Evolutionary conservation across 2,797 vertebrate species (phyloP).

Genomic region (Sparidentex hasta): DNA sequence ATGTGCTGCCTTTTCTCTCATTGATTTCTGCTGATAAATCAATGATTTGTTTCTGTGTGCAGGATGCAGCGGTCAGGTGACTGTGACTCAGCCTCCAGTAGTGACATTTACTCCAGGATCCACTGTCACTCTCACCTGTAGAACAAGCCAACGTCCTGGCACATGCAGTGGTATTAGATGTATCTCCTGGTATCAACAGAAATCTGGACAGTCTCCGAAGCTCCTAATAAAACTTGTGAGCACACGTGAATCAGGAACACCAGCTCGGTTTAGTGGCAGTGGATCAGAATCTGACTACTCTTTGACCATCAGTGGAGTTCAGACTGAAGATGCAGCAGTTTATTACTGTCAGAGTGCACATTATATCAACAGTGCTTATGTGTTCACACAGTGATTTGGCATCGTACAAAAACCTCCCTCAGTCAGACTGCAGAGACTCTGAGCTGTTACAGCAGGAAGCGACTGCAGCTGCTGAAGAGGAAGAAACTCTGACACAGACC

Average conservation of each 20-base stretch:
- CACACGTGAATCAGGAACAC: not conserved
- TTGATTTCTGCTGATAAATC: not conserved
- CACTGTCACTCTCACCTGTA: not conserved
- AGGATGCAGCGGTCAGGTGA: conserved; percentile 10
- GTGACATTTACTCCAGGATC: too few species aligned
- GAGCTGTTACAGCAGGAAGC: conserved; percentile 65
- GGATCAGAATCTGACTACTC: conserved; percentile 50
- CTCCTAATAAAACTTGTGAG: conserved; percentile 9
- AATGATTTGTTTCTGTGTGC: not conserved
- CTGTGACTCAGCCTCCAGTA: conserved; percentile 36
- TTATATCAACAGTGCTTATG: accelerated
- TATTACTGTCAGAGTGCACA: conserved; percentile 58
- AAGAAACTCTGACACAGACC: conserved; percentile 23
- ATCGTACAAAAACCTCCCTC: conserved; percentile 70
- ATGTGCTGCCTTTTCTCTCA: conserved; percentile 15
- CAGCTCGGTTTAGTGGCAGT: conserved; percentile 62
- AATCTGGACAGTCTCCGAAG: not conserved
- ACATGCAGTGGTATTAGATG: too few species aligned
- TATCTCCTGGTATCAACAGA: conserved; percentile 20
- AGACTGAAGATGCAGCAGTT: conserved; percentile 70
- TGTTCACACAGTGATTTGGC: conserved; percentile 62
- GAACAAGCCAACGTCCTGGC: too few species aligned
- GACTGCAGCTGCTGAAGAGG: conserved; percentile 59
- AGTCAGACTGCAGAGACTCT: conserved; percentile 59
- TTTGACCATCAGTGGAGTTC: conserved; percentile 66